phyloP scores from a whole-genome alignment of 2,888 invertebrate species.

The Galerucella calmariensis region DNA sequence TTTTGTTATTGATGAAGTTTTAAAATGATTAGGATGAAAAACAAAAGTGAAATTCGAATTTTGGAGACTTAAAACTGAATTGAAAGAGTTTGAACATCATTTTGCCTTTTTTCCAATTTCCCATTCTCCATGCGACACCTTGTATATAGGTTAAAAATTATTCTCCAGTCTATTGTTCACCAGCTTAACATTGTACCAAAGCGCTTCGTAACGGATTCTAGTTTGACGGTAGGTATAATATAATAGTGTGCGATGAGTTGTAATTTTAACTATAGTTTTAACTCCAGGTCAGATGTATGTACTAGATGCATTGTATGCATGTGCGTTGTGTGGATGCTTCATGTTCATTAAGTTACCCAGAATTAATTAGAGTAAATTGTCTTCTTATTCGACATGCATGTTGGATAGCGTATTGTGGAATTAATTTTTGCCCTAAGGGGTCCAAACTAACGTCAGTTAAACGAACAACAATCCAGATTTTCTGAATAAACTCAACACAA shows the following conservation, averaged over 20 bases:
- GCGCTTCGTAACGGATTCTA: slow-evolving; percentile 13
- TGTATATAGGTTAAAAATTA: no score
- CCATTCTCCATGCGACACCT: no score
- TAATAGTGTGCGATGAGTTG: slow-evolving; percentile 15
- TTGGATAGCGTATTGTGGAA: not conserved
- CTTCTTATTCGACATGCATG: slow-evolving; percentile 18
- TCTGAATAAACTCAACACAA: no score
- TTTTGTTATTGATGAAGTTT: no score
- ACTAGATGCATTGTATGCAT: not conserved
- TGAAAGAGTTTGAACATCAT: no score
- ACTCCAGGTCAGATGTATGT: slow-evolving; percentile 24
- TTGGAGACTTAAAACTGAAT: no score
- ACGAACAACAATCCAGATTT: no score
- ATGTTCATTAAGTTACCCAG: slow-evolving; percentile 17
- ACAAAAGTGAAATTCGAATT: no score
- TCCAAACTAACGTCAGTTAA: no score
- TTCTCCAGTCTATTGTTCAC: no score
- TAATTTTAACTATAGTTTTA: slow-evolving; percentile 10
- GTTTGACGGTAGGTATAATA: slow-evolving; percentile 12
- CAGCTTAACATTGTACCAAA: not conserved
- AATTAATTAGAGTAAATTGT: slow-evolving; percentile 28
- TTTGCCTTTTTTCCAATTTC: no score
- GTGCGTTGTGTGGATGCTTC: slow-evolving; percentile 23
- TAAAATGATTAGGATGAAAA: no score
- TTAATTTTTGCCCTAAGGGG: not conserved